Evolutionary conservation across 2,797 vertebrate species (phyloP), one percentile per base, ranked within the genome.

Genomic region (Gorsachius magnificus): DNA sequence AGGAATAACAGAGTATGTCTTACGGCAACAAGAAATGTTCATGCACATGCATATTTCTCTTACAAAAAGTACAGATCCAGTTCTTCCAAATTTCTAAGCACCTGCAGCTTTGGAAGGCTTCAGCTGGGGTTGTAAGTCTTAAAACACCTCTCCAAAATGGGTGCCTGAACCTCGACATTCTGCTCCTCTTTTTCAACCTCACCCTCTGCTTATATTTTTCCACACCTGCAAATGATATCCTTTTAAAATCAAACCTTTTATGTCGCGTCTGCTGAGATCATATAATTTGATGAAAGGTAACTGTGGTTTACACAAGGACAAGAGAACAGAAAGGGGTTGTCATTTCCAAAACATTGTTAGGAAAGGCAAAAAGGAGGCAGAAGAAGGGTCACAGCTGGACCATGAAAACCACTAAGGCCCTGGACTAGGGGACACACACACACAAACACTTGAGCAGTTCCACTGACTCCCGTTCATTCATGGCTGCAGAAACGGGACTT

Each of bases 211-310:
- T 46, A 1, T 9, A 2, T 56, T 90, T 96, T 82, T 87, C 48
- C 64, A 86, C 80, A 48, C 24, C 77, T 85, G 70, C 58, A 88
- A 84, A 87, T 5, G 21, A 78, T 12, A 68, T 2, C 58, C 82
- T 65, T 88, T 91, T 50, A 85, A 96, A 93, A 95, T 38, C 78
- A 85, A 84, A 26, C 63, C 63, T 95, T 93, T 82, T 74, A 53
- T 68, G 95, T 70, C 14, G 1, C 0, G 2, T 74, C 84, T 58
- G 46, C 71, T 53, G 57, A 78, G 90, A 64, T 24, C 20, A 0
- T 16, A 48, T 48, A 31, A 16, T 50, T 36, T 25, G 45, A 51
- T 72, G 89, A 63, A 80, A 77, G 81, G 50, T 51, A 78, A 51
- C 45, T 29, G 48, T 24, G 60, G 86, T 87, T 91, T 61, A 72